Evolutionary conservation across 1,140 invertebrate species (phyloP).

Genomic region (Cydia strobilella): DNA sequence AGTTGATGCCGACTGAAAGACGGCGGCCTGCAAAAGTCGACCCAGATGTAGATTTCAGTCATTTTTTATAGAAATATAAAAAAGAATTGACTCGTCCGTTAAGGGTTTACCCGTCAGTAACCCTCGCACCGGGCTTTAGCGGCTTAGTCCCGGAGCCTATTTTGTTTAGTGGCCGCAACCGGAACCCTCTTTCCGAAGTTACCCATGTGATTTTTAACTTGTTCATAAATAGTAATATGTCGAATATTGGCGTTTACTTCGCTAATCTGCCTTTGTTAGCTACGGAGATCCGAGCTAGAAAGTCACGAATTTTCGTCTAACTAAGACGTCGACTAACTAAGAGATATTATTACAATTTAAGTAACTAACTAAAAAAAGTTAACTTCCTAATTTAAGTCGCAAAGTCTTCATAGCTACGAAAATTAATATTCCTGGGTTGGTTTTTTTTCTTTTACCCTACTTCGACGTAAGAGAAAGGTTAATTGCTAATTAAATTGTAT

Average conservation of each 20-base stretch:
- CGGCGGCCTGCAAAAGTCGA: neutral
- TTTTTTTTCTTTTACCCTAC: no score
- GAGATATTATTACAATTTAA: no score
- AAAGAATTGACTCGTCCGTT: neutral
- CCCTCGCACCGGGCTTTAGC: constrained; percentile 17
- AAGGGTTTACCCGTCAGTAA: constrained; percentile 8
- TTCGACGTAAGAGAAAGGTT: no score
- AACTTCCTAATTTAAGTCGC: neutral
- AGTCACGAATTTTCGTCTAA: neutral
- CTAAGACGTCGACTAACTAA: no score
- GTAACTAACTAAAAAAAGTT: no score
- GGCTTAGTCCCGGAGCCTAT: constrained; percentile 6
- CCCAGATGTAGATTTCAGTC: neutral
- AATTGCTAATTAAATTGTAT: no score
- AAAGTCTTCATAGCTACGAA: no score
- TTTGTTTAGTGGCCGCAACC: constrained; percentile 6
- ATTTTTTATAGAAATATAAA: constrained; percentile 1
- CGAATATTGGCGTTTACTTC: neutral
- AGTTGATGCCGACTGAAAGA: no score
- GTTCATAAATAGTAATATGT: neutral
- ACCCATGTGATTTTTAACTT: neutral
- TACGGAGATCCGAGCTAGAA: neutral
- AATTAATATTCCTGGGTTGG: no score
- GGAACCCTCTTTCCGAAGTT: neutral
- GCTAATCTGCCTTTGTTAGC: neutral